Base-by-base conservation (phyloP, 1,140 invertebrate species). In the Conus ventricosus region DNA sequence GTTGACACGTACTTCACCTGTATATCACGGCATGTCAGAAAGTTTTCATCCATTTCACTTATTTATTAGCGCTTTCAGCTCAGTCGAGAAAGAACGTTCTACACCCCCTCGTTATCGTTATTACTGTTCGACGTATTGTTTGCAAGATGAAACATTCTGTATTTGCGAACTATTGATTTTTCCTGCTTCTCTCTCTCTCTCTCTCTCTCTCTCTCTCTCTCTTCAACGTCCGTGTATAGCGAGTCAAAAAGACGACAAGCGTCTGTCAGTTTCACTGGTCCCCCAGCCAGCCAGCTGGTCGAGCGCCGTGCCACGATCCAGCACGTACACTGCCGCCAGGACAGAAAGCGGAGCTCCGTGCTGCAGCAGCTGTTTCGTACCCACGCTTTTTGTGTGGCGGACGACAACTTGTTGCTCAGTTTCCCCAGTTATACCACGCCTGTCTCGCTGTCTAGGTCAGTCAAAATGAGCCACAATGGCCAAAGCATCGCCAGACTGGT, bases 331-430 rank as follows among this genome's bases (percentile, higher is more conserved):
- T 71, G 11, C 11, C 20, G 11, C 20, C 67, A 11, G 57, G 15
- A 60, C 57, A 60, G 15, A 60, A 60, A 63, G 60, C 60, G 10
- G 13, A 23, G 67, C 13, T 23, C 0, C 11, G 67, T 20, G 11
- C 67, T 7, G 23, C 67, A 71, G 67, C 67, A 71, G 67, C 67
- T 71, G 67, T 71, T 71, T 71, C 67, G 67, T 71, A 71, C 67
- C 11, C 67, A 71, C 67, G 67, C 67, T 71, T 23, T 20, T n/a
- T 23, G 23, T 71, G 67, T 23, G 67, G 67, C 67, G 10, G 67
- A 71, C 67, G 67, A 71, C 67, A 63, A 71, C 23, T 71, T 71
- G 67, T 71, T 71, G 67, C 67, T 13, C 67, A 23, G 67, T 13
- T 71, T 71, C 20, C 11, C 15, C 6, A 4, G 6, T 71, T 23